phyloP scores from a whole-genome alignment of 37 sponge, comb jelly and placozoan genomes.

The Axinella damicornis region DNA sequence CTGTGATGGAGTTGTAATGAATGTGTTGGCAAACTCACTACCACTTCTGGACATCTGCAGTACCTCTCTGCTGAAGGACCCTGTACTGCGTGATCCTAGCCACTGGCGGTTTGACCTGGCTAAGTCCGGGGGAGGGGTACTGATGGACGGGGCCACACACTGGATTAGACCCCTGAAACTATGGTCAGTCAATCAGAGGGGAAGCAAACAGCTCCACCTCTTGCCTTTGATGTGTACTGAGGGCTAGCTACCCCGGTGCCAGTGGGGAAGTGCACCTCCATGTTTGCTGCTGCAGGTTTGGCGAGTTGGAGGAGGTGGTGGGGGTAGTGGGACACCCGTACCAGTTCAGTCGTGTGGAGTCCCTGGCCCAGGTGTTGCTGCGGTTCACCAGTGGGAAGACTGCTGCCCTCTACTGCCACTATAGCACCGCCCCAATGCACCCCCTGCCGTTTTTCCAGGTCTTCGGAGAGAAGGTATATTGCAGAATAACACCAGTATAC shows the following conservation, averaged over 20 bases:
- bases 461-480: conserved; percentile 58
- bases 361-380: conserved; percentile 47
- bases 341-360: conserved; percentile 13
- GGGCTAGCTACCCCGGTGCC: no score
- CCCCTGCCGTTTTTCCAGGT: conserved; percentile 60
- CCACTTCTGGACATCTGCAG: background rate
- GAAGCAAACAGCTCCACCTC: background rate
- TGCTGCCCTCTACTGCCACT: conserved; percentile 37
- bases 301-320: conserved; percentile 35
- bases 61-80: background rate
- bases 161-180: conserved; percentile 46
- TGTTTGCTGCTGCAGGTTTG: conserved; percentile 6
- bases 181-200: conserved; percentile 8
- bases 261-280: background rate
- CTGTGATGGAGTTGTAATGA: no score
- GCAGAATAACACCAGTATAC: no score
- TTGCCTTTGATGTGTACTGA: no score
- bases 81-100: background rate
- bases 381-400: conserved; percentile 36
- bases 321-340: conserved; percentile 26
- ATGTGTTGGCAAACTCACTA: no score
- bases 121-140: conserved; percentile 47
- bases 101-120: conserved; percentile 50
- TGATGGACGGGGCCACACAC: conserved; percentile 61
- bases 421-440: conserved; percentile 34